Evolutionary conservation across 2,888 invertebrate genomes (phyloP), one percentile per base, ranked within the genome.

Genomic region (Reticulitermes lucifugus): DNA sequence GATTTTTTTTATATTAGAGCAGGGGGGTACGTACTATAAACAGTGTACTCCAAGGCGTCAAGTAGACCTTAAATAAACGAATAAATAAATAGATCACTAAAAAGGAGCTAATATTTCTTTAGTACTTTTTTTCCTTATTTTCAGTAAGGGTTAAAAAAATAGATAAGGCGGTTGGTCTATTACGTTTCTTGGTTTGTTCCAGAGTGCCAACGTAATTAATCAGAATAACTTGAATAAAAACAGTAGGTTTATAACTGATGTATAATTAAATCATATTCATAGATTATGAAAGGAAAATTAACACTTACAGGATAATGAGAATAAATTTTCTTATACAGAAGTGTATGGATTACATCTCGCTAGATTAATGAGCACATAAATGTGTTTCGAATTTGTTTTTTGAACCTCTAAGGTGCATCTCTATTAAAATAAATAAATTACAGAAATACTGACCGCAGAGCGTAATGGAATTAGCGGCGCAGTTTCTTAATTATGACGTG

Each of bases 211-310:
- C 9, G 2, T 77, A 9, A 77, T 77, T 77, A 43, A 12, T 25
- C 14, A 77, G 0, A 77, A 46, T 51, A 77, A 51, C 21, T 77
- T 25, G 18, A 25, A 25, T 18, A 51, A 22, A 46, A 46, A 77
- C 2, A 46, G 5, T 12, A n/a, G 51, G n/a, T n/a, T 3, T 43
- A 4, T 77, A 77, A 77, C 46, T 77, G 77, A 77, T 77, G 46
- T 21, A 25, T 21, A 77, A 25, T 77, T 77, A 77, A 46, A 77
- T 77, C 51, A 77, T 77, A n/a, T 77, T 77, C 51, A 77, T n/a
- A 51, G 77, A 46, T 46, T 77, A 77, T n/a, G 51, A 46, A 77
- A 77, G 46, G 46, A 77, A 77, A 77, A 77, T 77, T 77, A 77
- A 77, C 77, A 46, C 77, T 77, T 77, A 22, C 22, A n/a, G n/a